These are phyloP conservation scores for Drosophila mayri DNA, from an alignment of 1,140 invertebrate species.

Conservation along the genomic window DNA sequence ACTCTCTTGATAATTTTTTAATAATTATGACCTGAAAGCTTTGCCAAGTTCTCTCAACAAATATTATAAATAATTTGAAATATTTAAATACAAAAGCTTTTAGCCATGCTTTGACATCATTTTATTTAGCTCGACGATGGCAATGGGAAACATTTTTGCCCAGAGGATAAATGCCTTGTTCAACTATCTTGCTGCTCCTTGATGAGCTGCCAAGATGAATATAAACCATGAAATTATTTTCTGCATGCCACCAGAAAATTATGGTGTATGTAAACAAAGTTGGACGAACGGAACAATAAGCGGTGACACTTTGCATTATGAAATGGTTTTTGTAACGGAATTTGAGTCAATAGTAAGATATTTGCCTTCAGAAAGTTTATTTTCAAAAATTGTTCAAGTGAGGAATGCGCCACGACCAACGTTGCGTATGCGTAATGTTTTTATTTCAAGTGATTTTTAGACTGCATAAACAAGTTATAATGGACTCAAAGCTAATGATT, in stretches of 20 bases:
- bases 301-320: slow-evolving; percentile 46
- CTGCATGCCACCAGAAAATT: slow-evolving; percentile 26
- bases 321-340: slow-evolving; percentile 32
- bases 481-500: neutral
- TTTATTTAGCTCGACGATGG: slow-evolving; percentile 11
- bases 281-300: slow-evolving; percentile 31
- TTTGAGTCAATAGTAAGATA: slow-evolving; percentile 9
- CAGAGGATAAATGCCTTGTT: slow-evolving; percentile 34
- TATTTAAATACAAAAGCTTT: neutral
- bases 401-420: neutral
- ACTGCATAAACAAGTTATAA: slow-evolving; percentile 3
- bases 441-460: neutral
- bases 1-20: neutral
- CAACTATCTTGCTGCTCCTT: slow-evolving; percentile 34
- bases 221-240: slow-evolving; percentile 31
- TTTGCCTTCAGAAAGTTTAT: slow-evolving; percentile 10
- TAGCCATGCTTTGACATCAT: neutral
- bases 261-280: slow-evolving; percentile 36
- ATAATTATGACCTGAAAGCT: neutral
- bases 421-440: slow-evolving; percentile 9
- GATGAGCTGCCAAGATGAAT: slow-evolving; percentile 47
- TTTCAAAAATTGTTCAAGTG: slow-evolving; percentile 5
- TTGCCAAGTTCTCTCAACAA: too few species aligned
- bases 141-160: slow-evolving; percentile 18
- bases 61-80: neutral